phyloP scores from a whole-genome alignment of 2,888 invertebrate species.

The Sepiola atlantica region DNA sequence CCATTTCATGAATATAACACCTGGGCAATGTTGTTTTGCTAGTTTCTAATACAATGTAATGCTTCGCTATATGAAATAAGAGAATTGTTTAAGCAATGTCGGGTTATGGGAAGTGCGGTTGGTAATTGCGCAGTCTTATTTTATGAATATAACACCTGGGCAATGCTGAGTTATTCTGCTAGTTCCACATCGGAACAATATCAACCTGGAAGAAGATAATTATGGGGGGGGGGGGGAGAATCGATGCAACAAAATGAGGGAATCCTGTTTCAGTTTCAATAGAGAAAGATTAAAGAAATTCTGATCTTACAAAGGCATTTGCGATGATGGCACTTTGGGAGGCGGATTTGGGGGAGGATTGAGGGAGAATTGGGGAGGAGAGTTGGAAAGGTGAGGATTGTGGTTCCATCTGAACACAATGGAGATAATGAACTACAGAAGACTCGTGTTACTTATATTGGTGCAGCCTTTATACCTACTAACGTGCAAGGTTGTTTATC shows the following conservation, averaged over 20 bases:
- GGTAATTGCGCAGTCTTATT: too few species aligned
- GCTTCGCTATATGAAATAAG: too few species aligned
- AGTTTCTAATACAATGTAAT: too few species aligned
- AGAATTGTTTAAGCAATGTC: too few species aligned
- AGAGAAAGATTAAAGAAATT: background rate
- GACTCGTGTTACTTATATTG: background rate
- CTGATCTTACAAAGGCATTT: background rate
- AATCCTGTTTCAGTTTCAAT: background rate
- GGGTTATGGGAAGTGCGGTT: too few species aligned
- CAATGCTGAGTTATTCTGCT: too few species aligned
- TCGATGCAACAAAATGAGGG: background rate
- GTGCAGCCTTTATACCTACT: constrained; percentile 2
- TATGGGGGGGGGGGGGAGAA: background rate
- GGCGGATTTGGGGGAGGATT: too few species aligned
- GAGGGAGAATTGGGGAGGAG: too few species aligned
- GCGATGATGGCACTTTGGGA: background rate
- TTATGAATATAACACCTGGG: too few species aligned
- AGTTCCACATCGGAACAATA: background rate
- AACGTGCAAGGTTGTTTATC: constrained; percentile 19
- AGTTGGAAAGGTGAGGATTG: background rate
- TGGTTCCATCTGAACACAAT: background rate
- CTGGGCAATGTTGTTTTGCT: too few species aligned
- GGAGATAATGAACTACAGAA: background rate
- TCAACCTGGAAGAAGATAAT: background rate
- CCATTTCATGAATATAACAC: too few species aligned